phyloP scores from a whole-genome alignment of 1,140 invertebrate species.

The Reticulitermes speratus region DNA sequence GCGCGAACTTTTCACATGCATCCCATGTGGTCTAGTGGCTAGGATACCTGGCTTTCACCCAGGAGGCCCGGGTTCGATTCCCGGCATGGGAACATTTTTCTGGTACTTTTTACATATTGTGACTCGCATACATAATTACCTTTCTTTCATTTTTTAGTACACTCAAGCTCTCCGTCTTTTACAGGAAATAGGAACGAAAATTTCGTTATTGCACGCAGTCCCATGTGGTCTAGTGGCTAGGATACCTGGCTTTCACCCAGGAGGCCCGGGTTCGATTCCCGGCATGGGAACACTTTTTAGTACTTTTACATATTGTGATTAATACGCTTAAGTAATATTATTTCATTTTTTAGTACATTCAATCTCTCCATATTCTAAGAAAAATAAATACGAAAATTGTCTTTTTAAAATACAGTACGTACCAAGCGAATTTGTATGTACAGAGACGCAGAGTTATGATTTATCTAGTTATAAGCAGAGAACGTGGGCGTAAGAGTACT shows the following conservation, averaged over 20 bases:
- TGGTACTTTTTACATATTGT: neutral
- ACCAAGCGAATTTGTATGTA: neutral
- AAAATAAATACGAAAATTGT: neutral
- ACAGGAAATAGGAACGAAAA: too few species aligned
- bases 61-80: constrained; percentile 35
- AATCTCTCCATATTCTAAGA: neutral
- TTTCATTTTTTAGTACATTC: neutral
- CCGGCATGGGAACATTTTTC: constrained; percentile 34
- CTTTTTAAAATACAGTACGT: too few species aligned
- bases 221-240: constrained; percentile 36
- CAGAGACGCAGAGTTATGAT: too few species aligned
- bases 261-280: constrained; percentile 36
- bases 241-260: constrained; percentile 36
- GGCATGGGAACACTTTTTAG: constrained; percentile 33
- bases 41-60: constrained; percentile 35
- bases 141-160: too few species aligned
- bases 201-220: neutral
- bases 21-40: constrained; percentile 35
- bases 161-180: too few species aligned
- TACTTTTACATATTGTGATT: neutral
- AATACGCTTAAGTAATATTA: too few species aligned
- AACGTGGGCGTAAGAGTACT: too few species aligned
- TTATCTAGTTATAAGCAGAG: too few species aligned
- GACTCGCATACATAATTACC: too few species aligned
- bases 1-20: too few species aligned